phyloP scores from a whole-genome alignment of 2,888 invertebrate species.

The Aleiodes alternator region DNA sequence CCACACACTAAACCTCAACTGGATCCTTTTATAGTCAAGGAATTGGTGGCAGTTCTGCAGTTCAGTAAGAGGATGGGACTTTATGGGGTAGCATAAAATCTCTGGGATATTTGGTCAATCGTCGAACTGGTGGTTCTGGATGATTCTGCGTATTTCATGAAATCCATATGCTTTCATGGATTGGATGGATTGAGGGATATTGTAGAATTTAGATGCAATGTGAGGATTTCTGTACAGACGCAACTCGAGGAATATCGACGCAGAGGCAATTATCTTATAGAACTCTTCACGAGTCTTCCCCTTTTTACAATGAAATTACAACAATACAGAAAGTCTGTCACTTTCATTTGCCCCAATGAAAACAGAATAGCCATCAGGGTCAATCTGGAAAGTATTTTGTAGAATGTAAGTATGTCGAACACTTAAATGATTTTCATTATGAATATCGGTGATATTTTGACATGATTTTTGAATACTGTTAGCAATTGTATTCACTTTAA shows the following conservation, averaged over 20 bases:
- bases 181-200: too few species aligned
- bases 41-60: slow-evolving; percentile 62
- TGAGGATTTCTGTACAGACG: too few species aligned
- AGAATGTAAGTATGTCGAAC: too few species aligned
- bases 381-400: too few species aligned
- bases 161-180: neutral
- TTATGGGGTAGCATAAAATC: slow-evolving; percentile 59
- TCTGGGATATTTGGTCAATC: slow-evolving; percentile 45
- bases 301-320: too few species aligned
- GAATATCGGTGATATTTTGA: too few species aligned
- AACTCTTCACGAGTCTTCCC: neutral
- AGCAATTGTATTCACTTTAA: too few species aligned
- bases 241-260: neutral
- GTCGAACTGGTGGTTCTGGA: slow-evolving; percentile 4
- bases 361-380: too few species aligned
- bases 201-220: too few species aligned
- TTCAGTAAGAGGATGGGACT: slow-evolving; percentile 54
- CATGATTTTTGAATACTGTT: too few species aligned
- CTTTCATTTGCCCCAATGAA: neutral
- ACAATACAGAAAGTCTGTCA: too few species aligned
- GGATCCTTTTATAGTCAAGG: slow-evolving; percentile 61
- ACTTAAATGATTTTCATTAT: too few species aligned
- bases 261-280: neutral
- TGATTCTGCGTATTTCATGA: neutral
- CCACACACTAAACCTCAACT: slow-evolving; percentile 57